Evolutionary conservation across 2,888 invertebrate genomes (phyloP).

Genomic region (Mesopsocus fuscifrons): DNA sequence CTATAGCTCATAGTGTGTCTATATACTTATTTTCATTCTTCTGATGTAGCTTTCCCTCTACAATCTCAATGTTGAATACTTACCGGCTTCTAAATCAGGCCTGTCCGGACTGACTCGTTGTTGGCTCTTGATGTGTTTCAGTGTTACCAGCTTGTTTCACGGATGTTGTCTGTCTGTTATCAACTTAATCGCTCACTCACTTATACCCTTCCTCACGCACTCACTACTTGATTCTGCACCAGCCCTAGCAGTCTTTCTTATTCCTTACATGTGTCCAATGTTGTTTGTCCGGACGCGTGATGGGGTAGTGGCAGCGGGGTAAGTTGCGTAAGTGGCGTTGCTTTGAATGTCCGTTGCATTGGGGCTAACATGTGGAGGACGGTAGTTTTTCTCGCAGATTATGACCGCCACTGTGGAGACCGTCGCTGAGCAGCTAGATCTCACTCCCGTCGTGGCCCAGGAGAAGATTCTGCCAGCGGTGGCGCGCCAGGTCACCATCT

Average conservation of each 20-base stretch:
- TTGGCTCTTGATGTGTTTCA: conserved; percentile 1
- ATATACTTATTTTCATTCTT: too few relatives aligned
- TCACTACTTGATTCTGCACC: conserved; percentile 5
- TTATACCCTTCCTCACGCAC: conserved; percentile 2
- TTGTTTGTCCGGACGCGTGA: too few relatives aligned
- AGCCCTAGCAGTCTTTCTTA: too few relatives aligned
- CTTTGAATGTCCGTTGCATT: conserved; percentile 13
- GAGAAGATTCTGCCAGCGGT: conserved; percentile 56
- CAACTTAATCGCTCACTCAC: conserved; percentile 3
- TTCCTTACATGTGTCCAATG: too few relatives aligned
- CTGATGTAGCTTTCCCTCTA: too few relatives aligned
- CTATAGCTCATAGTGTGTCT: too few relatives aligned
- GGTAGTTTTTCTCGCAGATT: conserved; percentile 41
- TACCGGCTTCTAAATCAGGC: too few relatives aligned
- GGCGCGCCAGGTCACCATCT: conserved; percentile 69
- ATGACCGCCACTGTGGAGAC: conserved; percentile 93
- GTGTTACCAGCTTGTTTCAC: neutral
- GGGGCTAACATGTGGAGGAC: conserved; percentile 20
- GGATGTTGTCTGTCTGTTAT: too few relatives aligned
- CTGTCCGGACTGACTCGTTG: conserved; percentile 1
- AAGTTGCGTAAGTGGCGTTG: too few relatives aligned
- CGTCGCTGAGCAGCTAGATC: conserved; percentile 75
- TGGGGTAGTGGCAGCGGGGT: too few relatives aligned
- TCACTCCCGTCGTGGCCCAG: conserved; percentile 67
- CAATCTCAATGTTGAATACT: too few relatives aligned